phyloP scores from a whole-genome alignment of 92 coral and sea anemone species.

The Phenganax stokvisi region DNA sequence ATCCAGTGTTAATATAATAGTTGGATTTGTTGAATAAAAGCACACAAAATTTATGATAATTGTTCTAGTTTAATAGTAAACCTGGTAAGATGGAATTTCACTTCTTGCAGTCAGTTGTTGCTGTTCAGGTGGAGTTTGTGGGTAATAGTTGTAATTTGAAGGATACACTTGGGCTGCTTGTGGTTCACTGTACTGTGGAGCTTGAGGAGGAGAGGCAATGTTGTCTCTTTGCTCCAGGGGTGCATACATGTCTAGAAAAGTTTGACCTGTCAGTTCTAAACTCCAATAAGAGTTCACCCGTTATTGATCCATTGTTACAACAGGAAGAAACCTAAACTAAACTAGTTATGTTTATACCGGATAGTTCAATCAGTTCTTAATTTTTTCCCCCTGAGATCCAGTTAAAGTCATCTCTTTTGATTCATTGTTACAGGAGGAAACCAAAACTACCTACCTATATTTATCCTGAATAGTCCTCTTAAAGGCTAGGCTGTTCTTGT shows the following conservation, averaged over 20 bases:
- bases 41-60: no score
- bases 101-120: slow-evolving; percentile 13
- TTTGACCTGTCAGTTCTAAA: not conserved
- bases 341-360: not conserved
- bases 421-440: slow-evolving; percentile 11
- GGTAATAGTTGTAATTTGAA: slow-evolving; percentile 15
- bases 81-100: slow-evolving; percentile 39
- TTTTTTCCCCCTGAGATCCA: not conserved
- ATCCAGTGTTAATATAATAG: not conserved
- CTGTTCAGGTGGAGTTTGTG: slow-evolving; percentile 20
- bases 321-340: not conserved
- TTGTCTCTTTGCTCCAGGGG: slow-evolving; percentile 19
- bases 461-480: not conserved
- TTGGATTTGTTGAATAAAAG: not conserved
- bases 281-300: not conserved
- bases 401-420: not conserved
- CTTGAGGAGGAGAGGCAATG: slow-evolving; percentile 26
- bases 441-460: not conserved
- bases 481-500: not conserved
- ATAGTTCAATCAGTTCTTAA: slow-evolving; percentile 1
- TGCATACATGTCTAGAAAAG: slow-evolving; percentile 24
- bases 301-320: not conserved
- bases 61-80: not conserved
- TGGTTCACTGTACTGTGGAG: slow-evolving; percentile 16
- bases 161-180: slow-evolving; percentile 33